Conservation (phyloP, 2,888 invertebrate genomes). For the Stenotaenia linearis region DNA sequence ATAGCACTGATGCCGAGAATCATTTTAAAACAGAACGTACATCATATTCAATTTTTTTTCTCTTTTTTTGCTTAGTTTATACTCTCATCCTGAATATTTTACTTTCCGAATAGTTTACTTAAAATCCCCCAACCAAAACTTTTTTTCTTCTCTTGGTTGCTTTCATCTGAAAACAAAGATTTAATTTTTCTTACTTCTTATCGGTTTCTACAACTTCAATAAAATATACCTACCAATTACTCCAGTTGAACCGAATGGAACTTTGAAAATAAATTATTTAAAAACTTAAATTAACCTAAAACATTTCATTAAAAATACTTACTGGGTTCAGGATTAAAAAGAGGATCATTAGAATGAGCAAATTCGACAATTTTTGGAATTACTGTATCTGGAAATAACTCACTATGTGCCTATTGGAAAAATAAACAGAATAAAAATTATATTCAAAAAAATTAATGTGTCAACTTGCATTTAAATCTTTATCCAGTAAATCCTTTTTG, state of each 20-base stretch:
- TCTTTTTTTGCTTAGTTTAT: not conserved
- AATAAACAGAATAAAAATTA: not conserved
- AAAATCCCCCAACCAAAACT: not conserved
- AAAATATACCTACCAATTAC: no score
- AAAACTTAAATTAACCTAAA: not conserved
- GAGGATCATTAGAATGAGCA: not conserved
- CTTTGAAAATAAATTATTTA: not conserved
- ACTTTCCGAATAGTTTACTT: constrained; percentile 4
- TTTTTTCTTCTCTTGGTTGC: not conserved
- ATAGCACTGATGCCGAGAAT: no score
- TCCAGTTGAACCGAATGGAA: no score
- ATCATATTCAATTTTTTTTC: not conserved
- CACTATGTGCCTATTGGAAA: not conserved
- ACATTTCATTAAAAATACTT: not conserved
- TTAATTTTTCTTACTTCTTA: no score
- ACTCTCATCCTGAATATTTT: not conserved
- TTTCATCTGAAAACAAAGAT: not conserved
- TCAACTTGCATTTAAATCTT: not conserved
- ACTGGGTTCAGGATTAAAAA: not conserved
- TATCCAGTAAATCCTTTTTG: not conserved
- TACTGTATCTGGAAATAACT: not conserved
- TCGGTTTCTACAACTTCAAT: no score
- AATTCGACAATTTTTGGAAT: not conserved
- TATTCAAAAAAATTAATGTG: not conserved
- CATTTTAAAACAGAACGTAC: not conserved